These are phyloP conservation scores for Bufo bufo DNA, from an alignment of 2,113 vertebrate species.

Conservation along the genomic window DNA sequence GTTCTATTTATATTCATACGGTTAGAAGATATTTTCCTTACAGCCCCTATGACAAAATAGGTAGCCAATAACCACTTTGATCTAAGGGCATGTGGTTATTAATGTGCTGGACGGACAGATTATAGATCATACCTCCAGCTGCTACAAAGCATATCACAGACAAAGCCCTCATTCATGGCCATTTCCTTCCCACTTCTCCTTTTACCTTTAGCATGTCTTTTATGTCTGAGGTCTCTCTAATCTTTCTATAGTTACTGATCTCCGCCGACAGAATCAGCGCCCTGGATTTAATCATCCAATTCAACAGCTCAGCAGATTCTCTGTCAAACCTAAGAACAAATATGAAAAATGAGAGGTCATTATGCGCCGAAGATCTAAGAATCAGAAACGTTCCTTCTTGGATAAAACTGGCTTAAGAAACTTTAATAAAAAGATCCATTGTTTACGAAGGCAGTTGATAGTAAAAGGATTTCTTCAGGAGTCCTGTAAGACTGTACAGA, in stretches of 20 bases:
- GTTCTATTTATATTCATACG: constrained; percentile 2
- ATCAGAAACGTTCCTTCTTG: not conserved
- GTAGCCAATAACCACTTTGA: constrained; percentile 28
- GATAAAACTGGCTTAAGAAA: not conserved
- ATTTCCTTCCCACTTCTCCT: constrained; percentile 43
- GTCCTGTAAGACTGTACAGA: not conserved
- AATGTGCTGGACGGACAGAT: constrained; percentile 57
- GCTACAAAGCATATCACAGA: constrained; percentile 57
- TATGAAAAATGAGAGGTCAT: constrained; percentile 57
- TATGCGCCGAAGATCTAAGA: not conserved
- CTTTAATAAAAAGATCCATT: not conserved
- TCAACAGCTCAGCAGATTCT: constrained; percentile 76
- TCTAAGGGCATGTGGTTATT: constrained; percentile 58
- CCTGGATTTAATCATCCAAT: constrained; percentile 83
- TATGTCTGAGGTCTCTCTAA: constrained; percentile 74
- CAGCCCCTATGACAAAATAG: constrained; percentile 13
- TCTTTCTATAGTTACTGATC: constrained; percentile 78
- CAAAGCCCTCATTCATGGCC: constrained; percentile 60
- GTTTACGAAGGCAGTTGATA: not conserved
- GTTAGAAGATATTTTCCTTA: constrained; percentile 22
- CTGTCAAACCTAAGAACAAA: constrained; percentile 80
- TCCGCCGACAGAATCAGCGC: constrained; percentile 73
- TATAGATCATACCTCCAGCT: constrained; percentile 58
- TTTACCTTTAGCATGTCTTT: constrained; percentile 85
- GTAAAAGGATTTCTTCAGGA: not conserved